phyloP scores from a whole-genome alignment of 2,888 invertebrate species.

The Sphinx pinastri region DNA sequence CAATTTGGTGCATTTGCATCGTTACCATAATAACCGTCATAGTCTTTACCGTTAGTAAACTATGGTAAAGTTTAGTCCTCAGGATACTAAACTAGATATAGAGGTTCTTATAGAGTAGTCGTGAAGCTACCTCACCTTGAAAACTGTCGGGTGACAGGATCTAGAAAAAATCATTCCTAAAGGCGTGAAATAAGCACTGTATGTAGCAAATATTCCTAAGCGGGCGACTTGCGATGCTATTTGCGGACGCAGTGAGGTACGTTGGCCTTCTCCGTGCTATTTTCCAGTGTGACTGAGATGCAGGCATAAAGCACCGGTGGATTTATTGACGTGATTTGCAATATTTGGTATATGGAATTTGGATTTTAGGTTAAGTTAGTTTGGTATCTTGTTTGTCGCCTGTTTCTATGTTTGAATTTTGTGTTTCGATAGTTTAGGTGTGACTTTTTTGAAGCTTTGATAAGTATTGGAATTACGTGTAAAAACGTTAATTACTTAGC shows the following conservation, averaged over 20 bases:
- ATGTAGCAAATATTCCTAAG: constrained; percentile 65
- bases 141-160: neutral
- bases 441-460: neutral
- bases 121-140: too few species aligned
- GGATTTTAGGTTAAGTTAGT: neutral
- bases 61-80: too few species aligned
- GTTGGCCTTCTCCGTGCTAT: constrained; percentile 76
- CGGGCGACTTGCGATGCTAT: constrained; percentile 74
- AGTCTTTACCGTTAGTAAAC: too few species aligned
- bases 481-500: neutral
- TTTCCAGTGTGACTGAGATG: constrained; percentile 66
- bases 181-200: constrained; percentile 52
- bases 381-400: neutral
- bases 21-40: too few species aligned
- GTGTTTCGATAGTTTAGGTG: too few species aligned
- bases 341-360: neutral
- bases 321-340: constrained; percentile 42
- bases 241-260: constrained; percentile 71
- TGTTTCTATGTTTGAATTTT: neutral
- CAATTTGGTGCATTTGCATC: too few species aligned
- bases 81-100: too few species aligned
- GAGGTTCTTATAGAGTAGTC: too few species aligned
- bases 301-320: constrained; percentile 57
- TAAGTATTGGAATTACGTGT: neutral
- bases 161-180: neutral